Evolutionary conservation across 2,888 invertebrate genomes (phyloP).

Genomic region (Perithous albicinctus): DNA sequence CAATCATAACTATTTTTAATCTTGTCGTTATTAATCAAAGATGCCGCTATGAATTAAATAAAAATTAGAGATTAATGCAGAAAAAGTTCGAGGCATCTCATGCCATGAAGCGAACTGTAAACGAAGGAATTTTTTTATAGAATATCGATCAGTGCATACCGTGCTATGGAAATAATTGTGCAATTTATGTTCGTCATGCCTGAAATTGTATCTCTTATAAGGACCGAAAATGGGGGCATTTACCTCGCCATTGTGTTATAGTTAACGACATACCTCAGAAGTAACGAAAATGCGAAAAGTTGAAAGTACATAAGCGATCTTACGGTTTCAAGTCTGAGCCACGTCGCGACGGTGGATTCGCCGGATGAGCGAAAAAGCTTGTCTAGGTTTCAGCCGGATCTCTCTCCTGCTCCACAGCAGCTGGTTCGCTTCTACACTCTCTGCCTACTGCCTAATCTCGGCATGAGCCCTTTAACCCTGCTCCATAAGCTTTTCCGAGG

Average conservation of each 20-base stretch:
- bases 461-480: conserved; percentile 68
- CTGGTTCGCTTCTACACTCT: conserved; percentile 39
- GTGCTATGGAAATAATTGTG: no score
- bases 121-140: no score
- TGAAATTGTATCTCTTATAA: no score
- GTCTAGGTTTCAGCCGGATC: conserved; percentile 50
- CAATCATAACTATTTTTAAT: no score
- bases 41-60: no score
- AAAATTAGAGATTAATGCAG: no score
- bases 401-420: conserved; percentile 28
- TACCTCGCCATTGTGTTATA: neutral
- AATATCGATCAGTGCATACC: no score
- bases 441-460: conserved; percentile 66
- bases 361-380: conserved; percentile 59
- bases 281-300: neutral
- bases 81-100: no score
- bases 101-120: no score
- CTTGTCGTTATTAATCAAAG: no score
- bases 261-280: neutral
- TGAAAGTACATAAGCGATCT: conserved; percentile 1
- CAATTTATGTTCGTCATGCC: no score
- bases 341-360: conserved; percentile 41
- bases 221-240: no score
- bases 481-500: conserved; percentile 66
- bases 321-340: conserved; percentile 35